A percentile compares a stretch with the other conserved stretches of the same genome.
Evolutionary conservation across 2,888 invertebrate species (phyloP).

Genomic region (Malacosoma neustria): DNA sequence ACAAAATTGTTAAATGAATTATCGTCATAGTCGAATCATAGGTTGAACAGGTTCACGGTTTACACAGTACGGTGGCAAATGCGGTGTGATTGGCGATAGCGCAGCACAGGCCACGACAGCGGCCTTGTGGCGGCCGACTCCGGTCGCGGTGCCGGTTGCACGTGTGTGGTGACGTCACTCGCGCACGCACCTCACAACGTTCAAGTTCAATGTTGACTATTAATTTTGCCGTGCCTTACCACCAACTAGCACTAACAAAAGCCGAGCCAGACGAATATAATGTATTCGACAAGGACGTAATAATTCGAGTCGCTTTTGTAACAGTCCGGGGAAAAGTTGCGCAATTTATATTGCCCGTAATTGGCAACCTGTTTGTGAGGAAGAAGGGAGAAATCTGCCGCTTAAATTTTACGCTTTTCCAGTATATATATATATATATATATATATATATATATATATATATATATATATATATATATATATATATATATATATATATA

Average conservation of each 20-base stretch:
- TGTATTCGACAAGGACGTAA: conserved; percentile 16
- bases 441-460: no score
- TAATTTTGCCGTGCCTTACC: conserved; percentile 47
- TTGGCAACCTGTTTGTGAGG: no score
- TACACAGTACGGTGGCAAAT: conserved; percentile 11
- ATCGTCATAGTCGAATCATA: no score
- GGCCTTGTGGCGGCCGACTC: conserved; percentile 23
- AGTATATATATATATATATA: no score
- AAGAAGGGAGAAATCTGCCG: no score
- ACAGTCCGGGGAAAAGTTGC: conserved; percentile 7
- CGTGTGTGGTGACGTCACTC: conserved; percentile 47
- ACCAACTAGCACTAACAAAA: conserved; percentile 22
- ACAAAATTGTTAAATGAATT: no score
- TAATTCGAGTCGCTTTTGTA: neutral
- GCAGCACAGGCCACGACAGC: conserved; percentile 30
- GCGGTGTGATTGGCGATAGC: conserved; percentile 32
- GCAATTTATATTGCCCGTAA: neutral
- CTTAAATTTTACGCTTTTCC: no score
- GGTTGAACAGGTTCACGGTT: no score
- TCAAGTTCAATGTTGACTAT: conserved; percentile 71
- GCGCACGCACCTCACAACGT: conserved; percentile 47
- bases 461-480: no score
- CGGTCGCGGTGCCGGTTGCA: conserved; percentile 29
- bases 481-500: no score
- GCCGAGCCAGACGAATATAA: neutral